Conservation (phyloP, 1,140 invertebrate species). For the Planococcus citri region DNA sequence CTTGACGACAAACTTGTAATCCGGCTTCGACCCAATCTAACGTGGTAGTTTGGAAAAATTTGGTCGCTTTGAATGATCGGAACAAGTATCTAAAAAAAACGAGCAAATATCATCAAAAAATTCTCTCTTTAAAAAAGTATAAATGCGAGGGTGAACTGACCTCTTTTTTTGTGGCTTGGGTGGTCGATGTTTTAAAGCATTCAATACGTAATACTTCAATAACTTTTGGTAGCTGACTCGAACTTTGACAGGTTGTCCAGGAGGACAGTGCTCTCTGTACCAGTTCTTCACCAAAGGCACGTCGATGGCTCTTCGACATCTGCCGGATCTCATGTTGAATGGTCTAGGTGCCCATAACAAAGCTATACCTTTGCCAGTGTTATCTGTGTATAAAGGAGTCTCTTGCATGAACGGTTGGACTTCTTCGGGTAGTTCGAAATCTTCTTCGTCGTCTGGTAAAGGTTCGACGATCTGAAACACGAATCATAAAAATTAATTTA, state of each 20-base stretch:
- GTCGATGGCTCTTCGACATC: slow-evolving; percentile 81
- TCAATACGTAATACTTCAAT: slow-evolving; percentile 95
- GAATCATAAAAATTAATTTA: neutral
- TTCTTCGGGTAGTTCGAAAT: slow-evolving; percentile 81
- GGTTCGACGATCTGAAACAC: slow-evolving; percentile 56
- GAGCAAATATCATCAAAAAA: slow-evolving; percentile 10
- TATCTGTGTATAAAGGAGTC: slow-evolving; percentile 92
- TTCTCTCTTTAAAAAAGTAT: slow-evolving; percentile 12
- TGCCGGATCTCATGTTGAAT: slow-evolving; percentile 87
- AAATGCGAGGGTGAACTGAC: slow-evolving; percentile 32
- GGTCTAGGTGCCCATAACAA: slow-evolving; percentile 97
- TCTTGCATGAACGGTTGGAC: slow-evolving; percentile 88
- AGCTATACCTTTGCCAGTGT: slow-evolving; percentile 97
- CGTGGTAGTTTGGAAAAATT: slow-evolving; percentile 99
- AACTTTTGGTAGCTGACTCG: slow-evolving; percentile 98
- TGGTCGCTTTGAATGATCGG: slow-evolving; percentile 97
- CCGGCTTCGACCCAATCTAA: slow-evolving; percentile 99
- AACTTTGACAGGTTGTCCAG: slow-evolving; percentile 97
- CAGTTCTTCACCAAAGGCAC: slow-evolving; percentile 94
- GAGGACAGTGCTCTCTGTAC: slow-evolving; percentile 96
- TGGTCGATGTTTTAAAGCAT: slow-evolving; percentile 90
- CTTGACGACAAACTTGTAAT: slow-evolving; percentile 93
- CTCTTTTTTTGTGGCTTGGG: slow-evolving; percentile 98
- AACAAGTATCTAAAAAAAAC: slow-evolving; percentile 66
- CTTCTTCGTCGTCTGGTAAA: slow-evolving; percentile 85